Base-by-base conservation (phyloP, 1,140 invertebrate genomes). In the Pseudobourletiella spinata region DNA sequence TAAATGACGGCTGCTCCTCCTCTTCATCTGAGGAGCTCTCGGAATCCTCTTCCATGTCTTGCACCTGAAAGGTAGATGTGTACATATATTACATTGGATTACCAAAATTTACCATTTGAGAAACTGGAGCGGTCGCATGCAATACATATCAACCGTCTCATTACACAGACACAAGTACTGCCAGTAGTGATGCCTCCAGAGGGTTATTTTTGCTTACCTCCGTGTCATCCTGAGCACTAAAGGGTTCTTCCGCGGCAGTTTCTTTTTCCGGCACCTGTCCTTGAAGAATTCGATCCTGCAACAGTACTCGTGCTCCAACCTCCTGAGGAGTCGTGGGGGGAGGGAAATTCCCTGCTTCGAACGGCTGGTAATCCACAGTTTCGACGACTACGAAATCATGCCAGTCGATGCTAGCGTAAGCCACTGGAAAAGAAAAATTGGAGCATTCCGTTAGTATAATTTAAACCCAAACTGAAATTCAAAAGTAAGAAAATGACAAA, bases 331-430 rank as follows among this genome's bases (percentile, higher is more conserved):
- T 98, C 0, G 95, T 99, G 0, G 95, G 95, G 6, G 95, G 91
- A 20, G 94, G 95, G 72, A 96, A 95, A 74, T 90, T 90, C 25
- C 95, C 94, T 14, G 87, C 85, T 78, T 99, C 96, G 72, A 91
- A 92, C 0, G 91, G 88, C 69, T 98, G 92, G 76, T 98, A 99
- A 76, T 99, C 97, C 0, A 99, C 95, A 0, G 95, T 99, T 77
- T 99, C 96, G 0, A 99, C 97, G 0, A 99, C 95, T 1, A 99
- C 95, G 79, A 99, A 99, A 77, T 99, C 95, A 74, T 99, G 97
- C 97, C 97, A 99, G 75, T 99, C 97, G 68, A 99, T 98, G 72
- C 95, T 91, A 2, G 93, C 91, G 75, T 98, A 98, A 0, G 95
- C 93, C 30, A 97, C 84, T 81, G 67, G 59, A 79, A 78, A 63